Evolutionary conservation across 2,113 vertebrate species (phyloP).

Genomic region (Dicerorhinus sumatrensis): DNA sequence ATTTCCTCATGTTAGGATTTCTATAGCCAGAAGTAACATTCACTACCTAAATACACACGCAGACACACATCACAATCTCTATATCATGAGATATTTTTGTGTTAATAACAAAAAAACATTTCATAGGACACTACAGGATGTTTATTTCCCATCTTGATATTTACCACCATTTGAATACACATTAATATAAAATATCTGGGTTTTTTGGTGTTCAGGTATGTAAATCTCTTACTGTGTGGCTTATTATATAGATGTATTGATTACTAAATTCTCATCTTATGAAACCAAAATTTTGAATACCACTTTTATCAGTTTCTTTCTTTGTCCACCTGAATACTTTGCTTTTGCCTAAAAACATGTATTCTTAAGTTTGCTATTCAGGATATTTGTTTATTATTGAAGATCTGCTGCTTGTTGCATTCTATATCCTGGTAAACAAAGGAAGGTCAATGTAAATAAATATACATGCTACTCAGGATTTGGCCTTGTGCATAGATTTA

Average conservation of each 20-base stretch:
- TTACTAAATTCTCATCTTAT: background rate
- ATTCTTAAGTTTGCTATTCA: background rate
- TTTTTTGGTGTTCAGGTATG: background rate
- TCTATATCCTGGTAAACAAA: constrained; percentile 10
- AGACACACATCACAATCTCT: background rate
- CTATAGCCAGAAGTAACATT: background rate
- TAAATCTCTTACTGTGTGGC: background rate
- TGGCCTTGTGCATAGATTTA: background rate
- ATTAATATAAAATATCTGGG: background rate
- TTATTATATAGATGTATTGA: background rate
- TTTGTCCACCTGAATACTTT: background rate
- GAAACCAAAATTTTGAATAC: background rate
- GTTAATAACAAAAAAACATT: background rate
- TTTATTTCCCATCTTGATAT: background rate
- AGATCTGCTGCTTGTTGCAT: background rate
- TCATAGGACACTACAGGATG: background rate
- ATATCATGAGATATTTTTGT: background rate
- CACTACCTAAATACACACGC: background rate
- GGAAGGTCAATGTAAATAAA: background rate
- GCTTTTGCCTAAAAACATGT: background rate
- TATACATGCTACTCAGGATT: background rate
- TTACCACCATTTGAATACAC: background rate
- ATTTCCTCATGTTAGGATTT: background rate
- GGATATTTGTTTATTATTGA: background rate
- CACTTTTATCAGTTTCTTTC: background rate